A percentile compares a stretch with the other conserved stretches of the same genome.
phyloP scores from a whole-genome alignment of 2,113 vertebrate genomes.

The Pyxicephalus adspersus region DNA sequence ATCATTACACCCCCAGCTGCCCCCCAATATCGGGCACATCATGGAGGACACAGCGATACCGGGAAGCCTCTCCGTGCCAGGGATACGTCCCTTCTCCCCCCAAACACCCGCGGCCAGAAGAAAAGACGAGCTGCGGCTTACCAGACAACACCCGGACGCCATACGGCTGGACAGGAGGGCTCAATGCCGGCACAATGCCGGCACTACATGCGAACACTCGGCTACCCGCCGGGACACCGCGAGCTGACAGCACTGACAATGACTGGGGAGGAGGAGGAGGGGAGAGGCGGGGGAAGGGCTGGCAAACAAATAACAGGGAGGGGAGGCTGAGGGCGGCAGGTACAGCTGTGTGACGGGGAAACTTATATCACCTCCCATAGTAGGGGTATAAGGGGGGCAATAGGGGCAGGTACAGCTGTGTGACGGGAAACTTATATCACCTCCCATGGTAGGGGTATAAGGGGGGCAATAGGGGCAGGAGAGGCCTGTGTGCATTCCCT shows the following conservation, averaged over 20 bases:
- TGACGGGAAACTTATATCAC: too few species aligned
- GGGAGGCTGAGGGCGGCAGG: neutral
- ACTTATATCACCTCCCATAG: too few species aligned
- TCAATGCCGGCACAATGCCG: neutral
- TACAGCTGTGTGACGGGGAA: too few species aligned
- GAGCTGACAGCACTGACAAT: constrained; percentile 30
- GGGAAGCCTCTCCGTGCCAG: constrained; percentile 23
- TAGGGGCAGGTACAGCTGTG: neutral
- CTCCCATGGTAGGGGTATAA: too few species aligned
- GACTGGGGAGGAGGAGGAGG: constrained; percentile 33
- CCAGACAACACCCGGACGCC: constrained; percentile 21
- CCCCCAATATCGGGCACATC: neutral
- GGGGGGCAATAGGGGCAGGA: neutral
- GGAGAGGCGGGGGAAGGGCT: constrained; percentile 24
- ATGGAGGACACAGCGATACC: neutral
- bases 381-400: neutral
- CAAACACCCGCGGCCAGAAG: neutral
- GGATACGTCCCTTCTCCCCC: constrained; percentile 25
- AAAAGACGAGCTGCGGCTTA: constrained; percentile 11
- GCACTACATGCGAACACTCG: constrained; percentile 13
- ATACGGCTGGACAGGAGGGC: neutral
- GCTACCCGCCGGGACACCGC: too few species aligned
- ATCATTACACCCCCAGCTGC: neutral
- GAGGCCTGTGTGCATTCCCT: too few species aligned
- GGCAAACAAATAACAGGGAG: constrained; percentile 16